phyloP scores from a whole-genome alignment of 2,888 invertebrate genomes.

The Gari tellinella region DNA sequence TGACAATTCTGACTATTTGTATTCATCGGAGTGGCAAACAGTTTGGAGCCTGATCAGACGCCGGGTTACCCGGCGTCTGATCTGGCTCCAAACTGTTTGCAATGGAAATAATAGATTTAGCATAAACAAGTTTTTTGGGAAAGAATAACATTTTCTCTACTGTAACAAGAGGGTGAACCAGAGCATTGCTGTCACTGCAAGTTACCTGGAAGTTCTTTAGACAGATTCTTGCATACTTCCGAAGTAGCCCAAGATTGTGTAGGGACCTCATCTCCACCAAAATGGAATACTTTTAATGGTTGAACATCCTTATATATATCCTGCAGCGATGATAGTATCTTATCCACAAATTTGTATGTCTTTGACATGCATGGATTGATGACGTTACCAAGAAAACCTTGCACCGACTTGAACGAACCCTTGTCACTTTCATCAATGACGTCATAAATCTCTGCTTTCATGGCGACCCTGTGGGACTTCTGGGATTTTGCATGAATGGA shows the following conservation, averaged over 20 bases:
- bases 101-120: too few species aligned
- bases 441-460: conserved; percentile 60
- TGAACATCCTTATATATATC: conserved; percentile 63
- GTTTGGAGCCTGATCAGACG: too few species aligned
- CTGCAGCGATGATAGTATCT: conserved; percentile 60
- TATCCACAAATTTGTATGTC: conserved; percentile 71
- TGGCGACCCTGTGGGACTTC: conserved; percentile 35
- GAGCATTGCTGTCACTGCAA: too few species aligned
- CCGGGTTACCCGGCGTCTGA: too few species aligned
- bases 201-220: conserved; percentile 6
- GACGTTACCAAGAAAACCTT: conserved; percentile 75
- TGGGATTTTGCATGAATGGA: conserved; percentile 70
- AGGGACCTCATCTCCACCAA: conserved; percentile 76
- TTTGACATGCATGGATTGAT: conserved; percentile 77
- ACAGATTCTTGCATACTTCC: conserved; percentile 50
- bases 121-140: too few species aligned
- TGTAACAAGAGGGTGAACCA: too few species aligned
- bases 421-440: conserved; percentile 66
- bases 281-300: conserved; percentile 68
- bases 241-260: conserved; percentile 66
- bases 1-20: too few species aligned
- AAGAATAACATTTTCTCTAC: too few species aligned
- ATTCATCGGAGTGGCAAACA: too few species aligned
- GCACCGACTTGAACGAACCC: conserved; percentile 71
- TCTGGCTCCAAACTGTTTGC: too few species aligned